Evolutionary conservation across 2,888 invertebrate species (phyloP), one percentile per base, ranked within the genome.

Genomic region (Cheilosia urbana): DNA sequence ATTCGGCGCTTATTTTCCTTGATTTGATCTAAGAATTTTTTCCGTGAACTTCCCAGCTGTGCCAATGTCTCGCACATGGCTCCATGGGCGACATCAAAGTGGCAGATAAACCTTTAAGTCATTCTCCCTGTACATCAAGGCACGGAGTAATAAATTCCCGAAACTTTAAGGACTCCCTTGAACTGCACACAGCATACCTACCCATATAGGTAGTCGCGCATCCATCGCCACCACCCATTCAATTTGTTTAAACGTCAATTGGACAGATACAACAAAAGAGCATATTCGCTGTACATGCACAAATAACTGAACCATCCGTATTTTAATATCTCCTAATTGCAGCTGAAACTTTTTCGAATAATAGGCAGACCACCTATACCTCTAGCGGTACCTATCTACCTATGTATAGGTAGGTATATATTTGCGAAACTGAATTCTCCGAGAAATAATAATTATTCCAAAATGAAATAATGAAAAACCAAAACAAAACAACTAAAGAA

Each of bases 321-420:
- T 72, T 73, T 79, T 84, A 79, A 79, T 84, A 84, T 69, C 62
- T 84, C 63, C 58, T 84, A 75, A 79, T 84, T 84, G 79, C 83
- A 84, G 51, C 69, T 69, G 73, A 69, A 84, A 65, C 69, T 58
- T 75, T 79, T 15, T 37, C 30, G 62, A 76, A 65, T 71, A 77
- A 76, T 37, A 66, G 47, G 11, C 45, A 17, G 15, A 1, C 17
- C 11, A 24, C 24, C 17, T 7, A 30, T 51, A 24, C 37, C 17
- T 30, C n/a, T 17, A 13, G 24, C n/a, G n/a, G 9, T 63, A 13
- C 19, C 21, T 19, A 24, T 9, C 5, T n/a, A 30, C 13, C 0
- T 2, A 13, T 55, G 2, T 27, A 6, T 5, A 30, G 4, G 15
- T 21, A 24, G 2, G 6, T 6, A 34, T 5, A 24, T 21, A 34